Evolutionary conservation across 2,113 vertebrate species (phyloP).

Genomic region (Myotis brandtii): DNA sequence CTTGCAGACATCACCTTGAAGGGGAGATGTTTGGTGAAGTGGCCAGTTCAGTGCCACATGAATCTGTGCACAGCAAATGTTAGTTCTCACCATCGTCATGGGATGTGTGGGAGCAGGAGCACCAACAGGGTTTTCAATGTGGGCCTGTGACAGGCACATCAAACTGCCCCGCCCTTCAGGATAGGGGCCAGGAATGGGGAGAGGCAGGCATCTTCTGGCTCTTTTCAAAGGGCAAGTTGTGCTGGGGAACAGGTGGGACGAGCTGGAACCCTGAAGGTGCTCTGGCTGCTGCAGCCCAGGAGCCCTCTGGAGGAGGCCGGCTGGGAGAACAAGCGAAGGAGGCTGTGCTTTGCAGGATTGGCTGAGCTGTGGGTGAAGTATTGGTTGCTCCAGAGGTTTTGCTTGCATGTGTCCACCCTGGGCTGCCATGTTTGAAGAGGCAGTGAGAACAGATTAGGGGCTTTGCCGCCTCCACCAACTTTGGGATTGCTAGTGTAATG

Average conservation of each 20-base stretch:
- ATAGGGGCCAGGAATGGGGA: background rate
- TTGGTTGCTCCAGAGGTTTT: background rate
- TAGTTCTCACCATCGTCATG: no score
- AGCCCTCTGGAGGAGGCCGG: background rate
- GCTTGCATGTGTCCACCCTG: background rate
- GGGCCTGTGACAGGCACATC: background rate
- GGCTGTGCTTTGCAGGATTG: background rate
- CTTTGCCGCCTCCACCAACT: background rate
- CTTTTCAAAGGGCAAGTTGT: background rate
- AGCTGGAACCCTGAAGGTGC: background rate
- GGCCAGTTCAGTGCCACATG: background rate
- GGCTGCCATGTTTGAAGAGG: background rate
- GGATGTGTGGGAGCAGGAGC: background rate
- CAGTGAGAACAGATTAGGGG: background rate
- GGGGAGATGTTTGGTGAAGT: background rate
- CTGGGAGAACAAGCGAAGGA: background rate
- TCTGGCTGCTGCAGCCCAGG: background rate
- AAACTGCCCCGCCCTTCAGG: fast-evolving
- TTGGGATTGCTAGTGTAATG: background rate
- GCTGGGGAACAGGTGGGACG: no score
- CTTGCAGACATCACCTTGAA: background rate
- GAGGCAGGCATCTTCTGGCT: background rate
- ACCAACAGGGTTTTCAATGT: background rate
- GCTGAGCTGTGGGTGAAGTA: background rate
- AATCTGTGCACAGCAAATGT: background rate